Percentiles rank a stretch among this genome's conserved stretches.
Evolutionary conservation across 2,797 vertebrate genomes (phyloP).

Genomic region (Typhlichthys subterraneus): DNA sequence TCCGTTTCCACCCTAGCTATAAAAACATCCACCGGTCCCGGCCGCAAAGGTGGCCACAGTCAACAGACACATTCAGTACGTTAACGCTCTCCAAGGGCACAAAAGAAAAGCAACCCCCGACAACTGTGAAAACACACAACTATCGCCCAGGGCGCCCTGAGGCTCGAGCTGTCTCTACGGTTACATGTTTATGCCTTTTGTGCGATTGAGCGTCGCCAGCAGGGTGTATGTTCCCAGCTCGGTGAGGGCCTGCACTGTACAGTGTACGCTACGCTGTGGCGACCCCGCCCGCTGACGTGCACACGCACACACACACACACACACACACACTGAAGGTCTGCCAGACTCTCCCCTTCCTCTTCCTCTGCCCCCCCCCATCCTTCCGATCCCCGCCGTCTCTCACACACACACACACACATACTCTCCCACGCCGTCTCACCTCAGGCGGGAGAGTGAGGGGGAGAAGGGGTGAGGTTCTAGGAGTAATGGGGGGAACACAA

Average conservation of each 20-base stretch:
- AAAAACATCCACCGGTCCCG: slow-evolving; percentile 12
- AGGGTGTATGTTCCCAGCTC: slow-evolving; percentile 13
- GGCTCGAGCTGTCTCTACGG: slow-evolving; percentile 40
- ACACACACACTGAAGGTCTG: background rate
- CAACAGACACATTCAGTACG: slow-evolving; percentile 58
- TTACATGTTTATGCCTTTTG: slow-evolving; percentile 70
- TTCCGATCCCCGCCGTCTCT: slow-evolving; percentile 15
- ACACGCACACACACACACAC: slow-evolving; percentile 29
- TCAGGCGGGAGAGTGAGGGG: slow-evolving; percentile 19
- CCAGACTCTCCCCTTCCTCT: slow-evolving; percentile 10
- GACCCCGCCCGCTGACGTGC: slow-evolving; percentile 30
- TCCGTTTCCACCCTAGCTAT: background rate
- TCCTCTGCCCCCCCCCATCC: slow-evolving; percentile 35
- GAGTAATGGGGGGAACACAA: slow-evolving; percentile 18
- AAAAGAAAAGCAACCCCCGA: background rate
- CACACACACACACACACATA: background rate
- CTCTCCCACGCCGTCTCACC: slow-evolving; percentile 13
- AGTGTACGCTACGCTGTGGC: slow-evolving; percentile 56
- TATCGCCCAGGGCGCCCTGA: slow-evolving; percentile 52
- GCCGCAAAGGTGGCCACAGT: slow-evolving; percentile 39
- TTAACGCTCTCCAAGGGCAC: slow-evolving; percentile 49
- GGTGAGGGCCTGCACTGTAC: slow-evolving; percentile 31
- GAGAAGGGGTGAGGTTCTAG: slow-evolving; percentile 37
- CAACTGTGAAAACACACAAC: background rate
- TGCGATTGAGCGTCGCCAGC: slow-evolving; percentile 69